Evolutionary conservation across 2,888 invertebrate species (phyloP), one percentile per base, ranked within the genome.

Genomic region (Melieria crassipennis): DNA sequence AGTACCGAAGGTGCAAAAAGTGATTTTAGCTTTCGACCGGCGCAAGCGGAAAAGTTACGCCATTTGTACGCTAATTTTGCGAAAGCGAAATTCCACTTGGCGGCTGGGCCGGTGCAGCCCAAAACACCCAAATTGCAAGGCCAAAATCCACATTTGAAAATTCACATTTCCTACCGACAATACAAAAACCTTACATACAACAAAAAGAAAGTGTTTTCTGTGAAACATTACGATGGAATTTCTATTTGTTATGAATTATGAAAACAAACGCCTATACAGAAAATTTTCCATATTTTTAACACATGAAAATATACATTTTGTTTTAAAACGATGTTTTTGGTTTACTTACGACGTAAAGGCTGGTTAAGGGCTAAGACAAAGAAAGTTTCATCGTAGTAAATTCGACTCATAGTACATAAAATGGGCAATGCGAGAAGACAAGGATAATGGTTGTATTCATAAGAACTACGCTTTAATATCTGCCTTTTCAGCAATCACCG

Each of bases 141-240:
- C 52, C 52, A 55, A 55, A 65, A 65, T 55, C 43, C 52, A 65
- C 43, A 43, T 43, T 64, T 43, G 64, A 64, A 13, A 64, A n/a
- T 6, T 30, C 57, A 70, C 60, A 55, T 68, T 74, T 77, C 79
- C 78, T 79, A 78, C 78, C 78, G 79, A 78, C 77, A 78, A 78
- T 79, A 77, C 74, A 75, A 78, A 71, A 73, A 45, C 42, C 6
- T 3, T 9, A 42, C 7, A 42, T 11, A 47, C 46, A 62, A 62
- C 13, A 65, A n/a, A 67, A 57, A 46, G 57, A 57, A 55, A 55
- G 43, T 69, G n/a, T 69, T 64, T 70, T 47, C 46, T 42, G 10
- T 52, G 13, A 47, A 70, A 65, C 60, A 52, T 42, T 52, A 42
- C 30, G 30, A 30, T 30, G 30, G 30, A 70, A 47, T 70, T 69